Base-by-base conservation (phyloP, 1,140 invertebrate species). In the Carcinoscorpius rotundicauda region DNA sequence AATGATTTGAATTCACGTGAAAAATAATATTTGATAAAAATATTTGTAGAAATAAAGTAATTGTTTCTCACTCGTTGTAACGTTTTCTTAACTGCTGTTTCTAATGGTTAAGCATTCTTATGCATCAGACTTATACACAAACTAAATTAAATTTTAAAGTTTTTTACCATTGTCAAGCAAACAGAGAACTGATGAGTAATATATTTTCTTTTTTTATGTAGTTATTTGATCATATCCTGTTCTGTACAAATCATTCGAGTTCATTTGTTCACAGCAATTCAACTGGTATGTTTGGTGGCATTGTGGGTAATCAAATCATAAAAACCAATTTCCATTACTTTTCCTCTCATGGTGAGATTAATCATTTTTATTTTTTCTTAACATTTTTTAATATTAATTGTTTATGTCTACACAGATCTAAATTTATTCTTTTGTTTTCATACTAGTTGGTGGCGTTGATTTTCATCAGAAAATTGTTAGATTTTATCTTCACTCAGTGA, bases 231-330 rank as follows among this genome's bases (percentile, higher is more conserved):
- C 85, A 96, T 64, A 88, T 98, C 53, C 77, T 96, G 96, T 77
- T 90, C 96, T 83, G 95, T 99, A 48, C 93, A 91, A 58, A 84
- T 97, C 10, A 87, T 85, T 67, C 84, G 89, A 65, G 95, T 99
- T 8, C 96, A 99, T 76, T 71, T 98, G 65, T 99, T 98, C 74
- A 99, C 97, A 29, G 70, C 85, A 3, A 93, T 98, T 66, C 97
- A 99, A 80, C 73, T 99, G 64, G 78, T 87, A 49, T 98, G 95
- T 76, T 81, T 99, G n/a, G 82, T 86, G 6, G 83, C 88, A 58
- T 81, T 99, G 4, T 99, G 96, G 95, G 78, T 89, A 50, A 92
- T 99, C 71, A 99, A 99, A 78, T 96, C 92, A 0, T 95, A 97
- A 79, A 91, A 88, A 62, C 76, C 79, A 52, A 98, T 93, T 8